A percentile compares a stretch with the other conserved stretches of the same genome.
Evolutionary conservation across 2,113 vertebrate genomes (phyloP).

Genomic region (Chionis minor): DNA sequence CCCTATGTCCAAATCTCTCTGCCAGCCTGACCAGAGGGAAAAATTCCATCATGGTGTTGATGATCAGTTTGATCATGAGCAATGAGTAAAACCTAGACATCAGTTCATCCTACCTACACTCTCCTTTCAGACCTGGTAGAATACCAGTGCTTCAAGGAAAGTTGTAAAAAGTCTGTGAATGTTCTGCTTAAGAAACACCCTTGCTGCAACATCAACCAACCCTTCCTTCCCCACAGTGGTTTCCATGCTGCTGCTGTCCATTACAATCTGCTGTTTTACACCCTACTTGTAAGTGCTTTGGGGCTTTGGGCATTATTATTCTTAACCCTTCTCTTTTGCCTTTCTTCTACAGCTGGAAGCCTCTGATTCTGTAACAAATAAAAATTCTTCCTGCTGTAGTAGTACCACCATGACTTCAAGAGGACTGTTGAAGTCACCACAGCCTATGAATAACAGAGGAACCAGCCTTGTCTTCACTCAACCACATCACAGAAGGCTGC

Average conservation of each 20-base stretch:
- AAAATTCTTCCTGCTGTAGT: not conserved
- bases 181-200: not conserved
- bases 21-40: not conserved
- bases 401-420: not conserved
- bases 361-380: not conserved
- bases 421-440: not conserved
- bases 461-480: not conserved
- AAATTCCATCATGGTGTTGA: not conserved
- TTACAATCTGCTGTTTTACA: not conserved
- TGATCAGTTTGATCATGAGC: not conserved
- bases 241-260: not conserved
- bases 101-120: not conserved
- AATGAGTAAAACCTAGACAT: not conserved
- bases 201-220: not conserved
- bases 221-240: not conserved
- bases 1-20: not conserved
- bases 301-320: not conserved
- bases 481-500: not conserved
- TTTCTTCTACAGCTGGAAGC: not conserved
- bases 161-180: not conserved
- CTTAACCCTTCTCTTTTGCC: not conserved
- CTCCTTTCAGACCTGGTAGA: not conserved
- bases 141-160: not conserved
- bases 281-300: not conserved
- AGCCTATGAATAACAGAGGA: not conserved